Evolutionary conservation across 2,113 vertebrate genomes (phyloP), one percentile per base, ranked within the genome.

Genomic region (Leptobrachium ailaonicum): DNA sequence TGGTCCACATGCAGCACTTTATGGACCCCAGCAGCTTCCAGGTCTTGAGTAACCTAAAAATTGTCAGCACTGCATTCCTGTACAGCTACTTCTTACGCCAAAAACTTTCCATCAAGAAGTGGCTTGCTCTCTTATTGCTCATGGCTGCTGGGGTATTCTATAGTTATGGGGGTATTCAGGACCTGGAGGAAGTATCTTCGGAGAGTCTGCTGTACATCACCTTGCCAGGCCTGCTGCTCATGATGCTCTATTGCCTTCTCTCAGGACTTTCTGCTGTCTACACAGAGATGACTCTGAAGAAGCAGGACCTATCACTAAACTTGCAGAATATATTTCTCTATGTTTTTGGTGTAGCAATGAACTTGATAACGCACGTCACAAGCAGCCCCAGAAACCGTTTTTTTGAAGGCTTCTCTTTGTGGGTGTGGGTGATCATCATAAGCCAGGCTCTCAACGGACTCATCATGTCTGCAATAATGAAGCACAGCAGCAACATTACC

Each of bases 1-100:
- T 96, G 62, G 95, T 98, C 54, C 87, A 95, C 84, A 96, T 98
- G 92, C 97, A 98, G 86, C 92, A 89, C 40, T 92, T 95, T 86
- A 98, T 98, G 97, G 97, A 99, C 82, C 97, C 97, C 14, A 96
- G 95, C 88, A 98, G 96, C 66, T 99, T 91, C 85, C 97, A 98
- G 83, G 91, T 98, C 12, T 90, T 99, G 54, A 95, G 96, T 68
- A 98, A 98, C 88, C 89, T 98, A 1, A 98, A 99, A 88, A 95
- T 98, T 0, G 92, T 90, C 85, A 95, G 92, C 83, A 98, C 97
- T 0, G 96, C 96, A 0, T 77, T 97, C 54, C 89, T 97, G 2
- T 96, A 97, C 91, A 94, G 94, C 42, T 67, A 93, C 9, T 95
- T 94, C 83, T 87, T 98, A 82, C 91, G 63, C 1, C 95, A 90